phyloP scores from a whole-genome alignment of 2,888 invertebrate species.

The Stenolophus ochropezus region DNA sequence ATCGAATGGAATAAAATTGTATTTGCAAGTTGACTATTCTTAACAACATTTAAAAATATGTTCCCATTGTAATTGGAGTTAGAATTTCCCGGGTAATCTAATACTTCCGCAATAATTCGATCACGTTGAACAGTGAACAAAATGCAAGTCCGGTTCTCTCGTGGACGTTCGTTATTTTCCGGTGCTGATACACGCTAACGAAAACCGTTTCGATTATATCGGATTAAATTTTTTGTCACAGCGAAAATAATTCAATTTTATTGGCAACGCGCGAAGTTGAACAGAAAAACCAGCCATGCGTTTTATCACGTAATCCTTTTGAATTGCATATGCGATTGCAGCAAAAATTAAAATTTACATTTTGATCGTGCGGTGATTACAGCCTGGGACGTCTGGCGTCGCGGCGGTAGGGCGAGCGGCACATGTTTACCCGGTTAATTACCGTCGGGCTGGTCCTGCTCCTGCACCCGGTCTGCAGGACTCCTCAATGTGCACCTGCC shows the following conservation, averaged over 20 bases:
- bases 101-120: conserved; percentile 42
- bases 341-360: conserved; percentile 60
- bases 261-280: conserved; percentile 42
- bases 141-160: conserved; percentile 11
- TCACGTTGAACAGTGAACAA: conserved; percentile 24
- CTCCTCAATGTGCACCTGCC: neutral
- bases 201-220: conserved; percentile 45
- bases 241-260: conserved; percentile 51
- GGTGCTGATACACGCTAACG: conserved; percentile 22
- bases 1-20: neutral
- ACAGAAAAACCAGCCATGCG: conserved; percentile 46
- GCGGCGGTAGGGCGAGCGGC: conserved; percentile 5
- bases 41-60: conserved; percentile 36
- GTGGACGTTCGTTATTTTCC: conserved; percentile 38
- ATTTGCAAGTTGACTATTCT: conserved; percentile 7
- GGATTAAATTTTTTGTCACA: conserved; percentile 52
- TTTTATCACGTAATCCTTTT: conserved; percentile 54
- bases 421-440: conserved; percentile 58
- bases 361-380: conserved; percentile 51
- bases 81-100: conserved; percentile 35
- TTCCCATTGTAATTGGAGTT: conserved; percentile 19
- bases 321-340: conserved; percentile 58
- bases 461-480: neutral
- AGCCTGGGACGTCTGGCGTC: neutral
- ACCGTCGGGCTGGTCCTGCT: conserved; percentile 20